Evolutionary conservation across 2,113 vertebrate genomes (phyloP), one percentile per base, ranked within the genome.

Genomic region (Columba livia): DNA sequence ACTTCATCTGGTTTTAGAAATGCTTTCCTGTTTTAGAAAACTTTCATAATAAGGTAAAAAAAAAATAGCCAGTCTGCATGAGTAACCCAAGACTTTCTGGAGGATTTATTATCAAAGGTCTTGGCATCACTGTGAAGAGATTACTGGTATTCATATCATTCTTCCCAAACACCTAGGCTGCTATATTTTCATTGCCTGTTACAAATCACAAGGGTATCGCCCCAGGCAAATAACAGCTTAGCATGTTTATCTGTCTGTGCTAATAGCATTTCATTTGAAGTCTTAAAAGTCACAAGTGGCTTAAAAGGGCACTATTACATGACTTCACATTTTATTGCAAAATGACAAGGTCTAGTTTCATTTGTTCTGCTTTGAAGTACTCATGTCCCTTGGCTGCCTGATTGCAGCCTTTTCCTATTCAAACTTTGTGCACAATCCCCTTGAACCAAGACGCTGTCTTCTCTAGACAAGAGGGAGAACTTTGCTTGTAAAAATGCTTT

Each of bases 201-300:
- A 93, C 80, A 94, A 97, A 90, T 96, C 95, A 91, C 89, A 91
- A 96, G 96, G 84, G 84, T 89, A 85, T 97, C 60, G 2, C 95
- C 94, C 94, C 86, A 95, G 97, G 96, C 96, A 97, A 96, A 94
- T 58, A 79, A 94, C 56, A 60, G 97, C 97, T 97, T 95, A 96
- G 92, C 91, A 88, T 96, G 97, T 98, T 98, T 97, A 98, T 98
- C 97, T 98, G 93, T 97, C 97, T 97, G 90, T 78, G 92, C 85
- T 97, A 97, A 98, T 95, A 97, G 93, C 95, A 80, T 97, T 98
- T 97, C 92, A 97, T 98, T 96, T 98, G 97, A 97, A 98, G 95
- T 96, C 97, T 98, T 97, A 92, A 96, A 97, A 97, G 94, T 97
- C 96, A 96, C 97, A 97, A 97, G 97, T 97, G 96, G 96, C 96